Evolutionary conservation across 1,140 invertebrate species (phyloP), one percentile per base, ranked within the genome.

Genomic region (Limonius californicus): DNA sequence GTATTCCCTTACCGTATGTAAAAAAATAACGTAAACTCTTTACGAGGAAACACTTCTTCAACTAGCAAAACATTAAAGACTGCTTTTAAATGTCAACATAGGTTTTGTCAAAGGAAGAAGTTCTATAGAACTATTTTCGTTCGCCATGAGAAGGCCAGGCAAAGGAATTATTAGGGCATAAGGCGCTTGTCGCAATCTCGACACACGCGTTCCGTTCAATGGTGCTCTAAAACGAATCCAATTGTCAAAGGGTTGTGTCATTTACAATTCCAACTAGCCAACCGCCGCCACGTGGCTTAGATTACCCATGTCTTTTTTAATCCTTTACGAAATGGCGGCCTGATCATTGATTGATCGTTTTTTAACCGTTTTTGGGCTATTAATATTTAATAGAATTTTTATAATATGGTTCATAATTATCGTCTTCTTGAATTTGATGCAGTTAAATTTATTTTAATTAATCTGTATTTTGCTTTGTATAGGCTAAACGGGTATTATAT

Each of bases 191-290:
- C 50, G 16, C 21, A 45, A 56, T 32, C 30, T 54, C 47, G 14
- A 50, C 62, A 64, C 65, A 58, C 65, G 62, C 59, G 59, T 62
- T 67, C 62, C 65, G 61, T 57, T 59, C 39, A 57, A 55, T 30
- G 53, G 27, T 55, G 53, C 57, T 57, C 54, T 56, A 59, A 56
- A 64, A 59, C 62, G 65, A 59, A 63, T 61, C 58, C 62, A 57
- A 67, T 64, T 64, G 65, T 67, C 55, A 64, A 68, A 68, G 66
- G 63, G 66, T 65, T 67, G 63, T 62, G 66, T 65, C 66, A 68
- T 68, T 68, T 68, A 68, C 66, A 68, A 68, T 68, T 68, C 63
- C 57, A 68, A 65, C 53, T 57, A 67, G 50, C 62, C 63, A 65
- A 65, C 63, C 59, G 63, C 61, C 59, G 59, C 54, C 66, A 68